Evolutionary conservation across 2,113 vertebrate species (phyloP).

Genomic region (Pygoscelis adeliae): DNA sequence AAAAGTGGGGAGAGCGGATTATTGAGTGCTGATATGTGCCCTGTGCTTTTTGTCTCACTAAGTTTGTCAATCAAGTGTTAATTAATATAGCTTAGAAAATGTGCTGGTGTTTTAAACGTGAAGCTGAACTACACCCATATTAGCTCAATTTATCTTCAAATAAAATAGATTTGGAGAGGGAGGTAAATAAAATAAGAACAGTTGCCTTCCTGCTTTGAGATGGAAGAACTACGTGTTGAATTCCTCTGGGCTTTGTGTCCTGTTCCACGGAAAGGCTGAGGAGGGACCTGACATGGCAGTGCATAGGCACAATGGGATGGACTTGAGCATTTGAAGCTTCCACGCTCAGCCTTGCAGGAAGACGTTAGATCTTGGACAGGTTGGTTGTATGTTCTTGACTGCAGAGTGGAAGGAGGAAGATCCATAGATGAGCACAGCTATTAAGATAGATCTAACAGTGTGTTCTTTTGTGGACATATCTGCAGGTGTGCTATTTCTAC

Average conservation of each 20-base stretch:
- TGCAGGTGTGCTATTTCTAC: neutral
- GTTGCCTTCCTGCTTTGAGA: constrained; percentile 47
- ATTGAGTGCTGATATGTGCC: neutral
- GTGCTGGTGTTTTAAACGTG: constrained; percentile 45
- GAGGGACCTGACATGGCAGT: too few relatives aligned
- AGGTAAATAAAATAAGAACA: constrained; percentile 49
- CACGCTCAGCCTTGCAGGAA: neutral
- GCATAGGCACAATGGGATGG: neutral
- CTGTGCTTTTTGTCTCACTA: constrained; percentile 24
- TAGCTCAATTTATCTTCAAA: constrained; percentile 49
- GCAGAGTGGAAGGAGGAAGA: neutral
- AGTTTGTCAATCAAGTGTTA: constrained; percentile 34
- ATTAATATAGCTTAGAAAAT: constrained; percentile 47
- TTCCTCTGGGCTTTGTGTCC: constrained; percentile 11
- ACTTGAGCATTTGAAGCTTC: neutral
- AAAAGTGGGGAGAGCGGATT: neutral
- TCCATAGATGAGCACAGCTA: neutral
- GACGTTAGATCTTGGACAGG: neutral
- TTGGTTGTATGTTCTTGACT: neutral
- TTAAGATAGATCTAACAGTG: neutral
- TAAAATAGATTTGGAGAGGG: constrained; percentile 18
- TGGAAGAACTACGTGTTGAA: neutral
- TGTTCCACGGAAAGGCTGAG: neutral
- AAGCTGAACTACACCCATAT: constrained; percentile 52
- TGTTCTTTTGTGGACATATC: neutral